phyloP scores from a whole-genome alignment of 2,888 invertebrate species.

The Empis livida region DNA sequence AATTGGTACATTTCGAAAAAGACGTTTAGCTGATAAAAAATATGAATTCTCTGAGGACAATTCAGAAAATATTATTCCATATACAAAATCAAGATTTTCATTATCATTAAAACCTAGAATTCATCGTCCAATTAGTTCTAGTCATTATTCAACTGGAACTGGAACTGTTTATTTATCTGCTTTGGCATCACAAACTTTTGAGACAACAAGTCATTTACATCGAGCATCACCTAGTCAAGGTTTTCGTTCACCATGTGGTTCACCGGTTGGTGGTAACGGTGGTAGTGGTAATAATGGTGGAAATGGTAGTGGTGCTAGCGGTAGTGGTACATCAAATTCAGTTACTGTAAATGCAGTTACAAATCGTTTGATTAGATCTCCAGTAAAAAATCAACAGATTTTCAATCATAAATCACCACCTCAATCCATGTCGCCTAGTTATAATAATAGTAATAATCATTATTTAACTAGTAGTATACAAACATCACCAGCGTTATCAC shows the following conservation, averaged over 20 bases:
- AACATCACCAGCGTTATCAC: slow-evolving; percentile 29
- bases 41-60: slow-evolving; percentile 81
- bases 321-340: not conserved
- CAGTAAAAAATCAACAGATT: slow-evolving; percentile 11
- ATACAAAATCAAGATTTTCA: slow-evolving; percentile 27
- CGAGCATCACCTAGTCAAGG: slow-evolving; percentile 24
- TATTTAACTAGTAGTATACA: slow-evolving; percentile 13
- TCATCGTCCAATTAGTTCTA: slow-evolving; percentile 8
- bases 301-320: slow-evolving; percentile 9
- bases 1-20: slow-evolving; percentile 71
- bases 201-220: slow-evolving; percentile 18
- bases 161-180: slow-evolving; percentile 7
- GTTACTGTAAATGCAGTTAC: not conserved
- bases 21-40: slow-evolving; percentile 78
- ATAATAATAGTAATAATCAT: not conserved
- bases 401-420: slow-evolving; percentile 26
- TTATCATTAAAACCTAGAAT: slow-evolving; percentile 1
- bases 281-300: slow-evolving; percentile 5
- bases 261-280: slow-evolving; percentile 19
- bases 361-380: slow-evolving; percentile 24
- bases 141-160: slow-evolving; percentile 8
- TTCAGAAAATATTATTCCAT: slow-evolving; percentile 46
- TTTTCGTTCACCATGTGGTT: slow-evolving; percentile 35
- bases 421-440: slow-evolving; percentile 14
- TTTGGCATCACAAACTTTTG: slow-evolving; percentile 12